These are phyloP conservation scores for Drosophila monieri DNA, from an alignment of 2,888 invertebrate genomes.

Conservation along the genomic window DNA sequence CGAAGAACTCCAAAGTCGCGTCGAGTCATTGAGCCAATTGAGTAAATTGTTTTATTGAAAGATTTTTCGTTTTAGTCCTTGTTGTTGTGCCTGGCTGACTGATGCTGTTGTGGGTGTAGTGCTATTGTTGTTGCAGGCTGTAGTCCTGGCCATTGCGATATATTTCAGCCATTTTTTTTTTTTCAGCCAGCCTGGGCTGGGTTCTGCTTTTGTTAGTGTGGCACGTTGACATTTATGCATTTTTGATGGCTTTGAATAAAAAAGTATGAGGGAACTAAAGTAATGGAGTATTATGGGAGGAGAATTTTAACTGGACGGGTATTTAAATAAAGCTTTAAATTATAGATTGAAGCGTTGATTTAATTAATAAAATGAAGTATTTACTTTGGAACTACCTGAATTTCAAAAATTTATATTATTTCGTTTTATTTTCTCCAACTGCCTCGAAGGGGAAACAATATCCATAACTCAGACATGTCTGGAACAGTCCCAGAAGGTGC, in stretches of 20 bases:
- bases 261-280: slow-evolving; percentile 9
- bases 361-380: not conserved
- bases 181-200: not conserved
- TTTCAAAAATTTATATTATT: not conserved
- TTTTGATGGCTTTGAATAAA: slow-evolving; percentile 58
- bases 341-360: not conserved
- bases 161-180: slow-evolving; percentile 30
- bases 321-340: slow-evolving; percentile 3
- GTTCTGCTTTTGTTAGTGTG: slow-evolving; percentile 22
- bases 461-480: slow-evolving; percentile 20
- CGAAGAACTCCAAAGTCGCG: slow-evolving; percentile 53
- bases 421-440: not conserved
- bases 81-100: slow-evolving; percentile 44
- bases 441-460: not conserved
- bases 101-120: slow-evolving; percentile 3
- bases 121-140: slow-evolving; percentile 3
- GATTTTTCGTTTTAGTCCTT: slow-evolving; percentile 63
- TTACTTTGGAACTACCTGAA: no score
- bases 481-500: slow-evolving; percentile 12
- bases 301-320: not conserved
- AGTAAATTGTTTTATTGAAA: slow-evolving; percentile 81
- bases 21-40: slow-evolving; percentile 80
- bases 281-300: not conserved
- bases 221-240: slow-evolving; percentile 68
- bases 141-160: slow-evolving; percentile 17